phyloP scores from a whole-genome alignment of 2,797 vertebrate genomes.

The Argya squamiceps region DNA sequence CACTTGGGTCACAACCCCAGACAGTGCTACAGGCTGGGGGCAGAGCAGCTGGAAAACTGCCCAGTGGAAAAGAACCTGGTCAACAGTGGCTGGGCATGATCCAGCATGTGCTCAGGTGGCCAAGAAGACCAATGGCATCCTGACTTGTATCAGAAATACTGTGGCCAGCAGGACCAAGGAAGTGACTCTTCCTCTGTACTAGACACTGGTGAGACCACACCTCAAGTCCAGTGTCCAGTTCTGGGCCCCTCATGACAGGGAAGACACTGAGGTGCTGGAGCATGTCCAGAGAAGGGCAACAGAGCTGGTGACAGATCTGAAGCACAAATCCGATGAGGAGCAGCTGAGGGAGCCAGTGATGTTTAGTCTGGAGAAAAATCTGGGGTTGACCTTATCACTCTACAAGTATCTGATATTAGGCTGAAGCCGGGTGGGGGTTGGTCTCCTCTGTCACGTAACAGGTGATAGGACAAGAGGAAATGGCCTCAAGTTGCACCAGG shows the following conservation, averaged over 20 bases:
- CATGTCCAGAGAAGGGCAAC: not conserved
- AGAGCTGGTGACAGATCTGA: not conserved
- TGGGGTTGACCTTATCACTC: not conserved
- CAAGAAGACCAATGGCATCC: not conserved
- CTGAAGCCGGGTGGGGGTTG: not conserved
- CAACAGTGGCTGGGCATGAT: not conserved
- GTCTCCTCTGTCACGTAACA: not conserved
- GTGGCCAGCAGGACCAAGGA: not conserved
- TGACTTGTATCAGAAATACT: not conserved
- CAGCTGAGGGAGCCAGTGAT: not conserved
- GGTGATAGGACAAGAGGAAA: not conserved
- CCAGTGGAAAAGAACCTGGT: not conserved
- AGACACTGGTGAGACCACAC: not conserved
- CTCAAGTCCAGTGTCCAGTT: accelerated
- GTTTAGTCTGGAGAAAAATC: not conserved
- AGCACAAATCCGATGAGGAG: not conserved
- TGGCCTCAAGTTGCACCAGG: not conserved
- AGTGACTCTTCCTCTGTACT: not conserved
- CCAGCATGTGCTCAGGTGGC: not conserved
- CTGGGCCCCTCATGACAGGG: not conserved
- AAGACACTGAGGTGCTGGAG: not conserved
- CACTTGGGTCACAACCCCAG: not conserved
- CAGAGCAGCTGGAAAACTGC: not conserved
- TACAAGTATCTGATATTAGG: not conserved
- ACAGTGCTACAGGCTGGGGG: not conserved